A percentile compares a stretch with the other conserved stretches of the same genome.
Evolutionary conservation across 2,888 invertebrate genomes (phyloP).

Genomic region (Pachydiplax longipennis): DNA sequence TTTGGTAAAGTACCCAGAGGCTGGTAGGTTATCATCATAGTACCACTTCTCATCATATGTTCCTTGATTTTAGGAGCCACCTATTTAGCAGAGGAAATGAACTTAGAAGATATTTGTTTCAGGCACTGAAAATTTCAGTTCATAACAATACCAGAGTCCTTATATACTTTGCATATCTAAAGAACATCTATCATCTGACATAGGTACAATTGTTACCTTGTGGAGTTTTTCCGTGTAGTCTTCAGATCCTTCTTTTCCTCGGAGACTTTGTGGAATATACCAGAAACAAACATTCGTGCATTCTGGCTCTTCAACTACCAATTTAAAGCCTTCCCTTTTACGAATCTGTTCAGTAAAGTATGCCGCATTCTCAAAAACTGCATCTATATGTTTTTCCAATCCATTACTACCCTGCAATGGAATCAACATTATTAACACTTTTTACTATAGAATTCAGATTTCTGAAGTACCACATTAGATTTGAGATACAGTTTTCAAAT

Average conservation of each 20-base stretch:
- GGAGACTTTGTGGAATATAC: conserved; percentile 85
- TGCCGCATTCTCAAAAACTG: conserved; percentile 76
- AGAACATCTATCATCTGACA: no score
- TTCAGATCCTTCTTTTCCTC: conserved; percentile 62
- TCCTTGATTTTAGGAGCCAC: conserved; percentile 94
- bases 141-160: not conserved
- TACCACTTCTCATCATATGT: conserved; percentile 92
- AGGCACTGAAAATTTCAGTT: not conserved
- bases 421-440: not conserved
- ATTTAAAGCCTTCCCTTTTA: conserved; percentile 73
- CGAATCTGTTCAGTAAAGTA: conserved; percentile 74
- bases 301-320: conserved; percentile 82
- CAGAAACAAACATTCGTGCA: conserved; percentile 97
- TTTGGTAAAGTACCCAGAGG: conserved; percentile 85
- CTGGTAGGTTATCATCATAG: conserved; percentile 97
- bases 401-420: conserved; percentile 70
- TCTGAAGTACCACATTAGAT: not conserved
- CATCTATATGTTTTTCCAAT: conserved; percentile 79
- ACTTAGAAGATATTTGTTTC: not conserved
- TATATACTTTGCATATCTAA: not conserved
- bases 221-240: conserved; percentile 73
- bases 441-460: not conserved
- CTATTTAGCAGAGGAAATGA: conserved; percentile 54
- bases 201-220: conserved; percentile 59
- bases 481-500: no score